Evolutionary conservation across 2,113 vertebrate genomes (phyloP), one percentile per base, ranked within the genome.

Genomic region (Delphinus delphis): DNA sequence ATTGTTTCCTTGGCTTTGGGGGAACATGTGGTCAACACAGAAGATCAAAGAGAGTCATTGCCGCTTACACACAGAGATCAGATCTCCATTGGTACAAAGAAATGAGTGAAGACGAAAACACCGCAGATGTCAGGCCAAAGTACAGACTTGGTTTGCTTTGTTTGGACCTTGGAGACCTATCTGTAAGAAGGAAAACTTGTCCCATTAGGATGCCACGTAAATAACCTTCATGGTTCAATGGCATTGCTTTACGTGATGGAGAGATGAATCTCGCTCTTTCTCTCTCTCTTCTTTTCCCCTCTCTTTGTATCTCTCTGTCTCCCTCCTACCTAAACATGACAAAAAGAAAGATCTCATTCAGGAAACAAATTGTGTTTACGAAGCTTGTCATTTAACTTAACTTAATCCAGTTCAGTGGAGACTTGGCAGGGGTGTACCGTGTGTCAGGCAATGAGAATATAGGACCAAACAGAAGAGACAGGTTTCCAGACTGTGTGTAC

Each of bases 1-100:
- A 36, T n/a, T 62, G 58, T 65, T 74, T 53, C n/a, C 36, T n/a
- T 74, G 55, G 67, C 67, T 83, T 83, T 89, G 62, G 55, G 68
- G 26, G 11, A 68, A 44, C 76, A 25, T 14, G 12, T 25, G 73
- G 67, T 28, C 13, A 23, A 58, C 47, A n/a, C 17, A 73, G 90
- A 92, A 84, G 67, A 62, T 92, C 86, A 96, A 53, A 97, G 73
- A 31, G 20, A 25, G 58, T 50, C 50, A 26, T 8, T 25, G 5
- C 20, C 28, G 15, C 36, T 5, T 5, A 8, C 44, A 26, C 44
- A 31, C 7, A 87, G 55, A 85, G 74, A 55, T 41, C n/a, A 79
- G 73, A 41, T 73, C 36, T 55, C 86, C 25, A 17, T 23, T 9
- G 47, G 53, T 44, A 68, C 41, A 89, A 92, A 74, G 83, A 89